Percentiles rank a stretch among this genome's conserved stretches.
Conservation (phyloP, 2,888 invertebrate genomes). For the Caradrina clavipalpis region DNA sequence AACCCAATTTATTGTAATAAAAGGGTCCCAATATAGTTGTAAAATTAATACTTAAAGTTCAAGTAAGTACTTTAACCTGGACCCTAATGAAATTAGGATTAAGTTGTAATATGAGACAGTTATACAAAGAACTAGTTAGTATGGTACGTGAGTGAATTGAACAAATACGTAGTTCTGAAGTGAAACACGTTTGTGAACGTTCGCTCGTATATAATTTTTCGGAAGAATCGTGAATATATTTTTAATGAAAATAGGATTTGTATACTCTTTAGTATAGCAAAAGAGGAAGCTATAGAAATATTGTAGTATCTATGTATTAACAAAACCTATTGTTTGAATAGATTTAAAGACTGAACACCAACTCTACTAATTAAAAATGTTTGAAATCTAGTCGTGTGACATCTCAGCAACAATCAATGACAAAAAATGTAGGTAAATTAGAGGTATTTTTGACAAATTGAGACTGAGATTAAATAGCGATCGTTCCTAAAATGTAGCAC, state of each 20-base stretch:
- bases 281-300: too few species aligned
- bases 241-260: background rate
- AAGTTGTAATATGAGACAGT: slow-evolving; percentile 16
- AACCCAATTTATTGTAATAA: slow-evolving; percentile 9
- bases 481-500: too few species aligned
- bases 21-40: slow-evolving; percentile 32
- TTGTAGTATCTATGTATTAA: too few species aligned
- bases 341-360: too few species aligned
- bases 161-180: slow-evolving; percentile 1
- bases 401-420: too few species aligned
- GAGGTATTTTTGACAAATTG: too few species aligned
- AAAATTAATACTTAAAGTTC: slow-evolving; percentile 42
- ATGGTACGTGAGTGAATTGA: slow-evolving; percentile 27
- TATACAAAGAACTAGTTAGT: slow-evolving; percentile 24
- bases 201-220: background rate
- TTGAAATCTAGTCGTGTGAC: too few species aligned
- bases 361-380: too few species aligned
- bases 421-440: too few species aligned
- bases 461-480: too few species aligned
- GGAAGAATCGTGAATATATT: background rate
- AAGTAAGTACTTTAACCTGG: slow-evolving; percentile 15
- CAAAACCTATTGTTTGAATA: too few species aligned
- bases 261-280: too few species aligned
- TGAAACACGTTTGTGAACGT: slow-evolving; percentile 7
- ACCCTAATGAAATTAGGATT: slow-evolving; percentile 42